phyloP scores from a whole-genome alignment of 2,797 vertebrate genomes.

The Hypotaenidia okinawae region DNA sequence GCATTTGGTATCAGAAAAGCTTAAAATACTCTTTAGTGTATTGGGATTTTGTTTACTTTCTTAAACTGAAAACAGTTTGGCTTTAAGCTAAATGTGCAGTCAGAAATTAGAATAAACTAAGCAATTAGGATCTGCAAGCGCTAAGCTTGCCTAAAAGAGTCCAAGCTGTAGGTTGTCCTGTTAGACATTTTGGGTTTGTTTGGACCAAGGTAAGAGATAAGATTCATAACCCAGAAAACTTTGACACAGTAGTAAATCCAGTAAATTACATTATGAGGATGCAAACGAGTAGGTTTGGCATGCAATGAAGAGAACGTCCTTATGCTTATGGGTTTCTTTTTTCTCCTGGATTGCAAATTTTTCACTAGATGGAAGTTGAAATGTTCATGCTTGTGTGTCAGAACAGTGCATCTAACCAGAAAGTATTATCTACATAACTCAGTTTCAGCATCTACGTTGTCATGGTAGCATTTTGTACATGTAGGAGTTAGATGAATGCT shows the following conservation, averaged over 20 bases:
- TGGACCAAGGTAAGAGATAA: neutral
- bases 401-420: neutral
- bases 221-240: neutral
- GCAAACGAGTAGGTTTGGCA: fast-evolving
- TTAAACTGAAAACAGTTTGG: neutral
- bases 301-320: neutral
- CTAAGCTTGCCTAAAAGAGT: neutral
- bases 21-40: neutral
- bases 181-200: neutral
- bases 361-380: neutral
- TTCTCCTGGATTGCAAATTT: neutral
- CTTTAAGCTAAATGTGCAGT: neutral
- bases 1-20: neutral
- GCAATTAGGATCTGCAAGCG: neutral
- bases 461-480: neutral
- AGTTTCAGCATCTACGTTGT: neutral
- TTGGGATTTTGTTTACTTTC: neutral
- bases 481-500: neutral
- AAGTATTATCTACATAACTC: neutral
- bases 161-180: neutral
- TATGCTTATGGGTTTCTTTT: fast-evolving
- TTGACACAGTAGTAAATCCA: neutral
- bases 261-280: fast-evolving
- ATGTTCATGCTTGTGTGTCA: neutral
- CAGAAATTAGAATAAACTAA: neutral